Evolutionary conservation across 2,113 vertebrate species (phyloP), one percentile per base, ranked within the genome.

Genomic region (Megatriorchis doriae): DNA sequence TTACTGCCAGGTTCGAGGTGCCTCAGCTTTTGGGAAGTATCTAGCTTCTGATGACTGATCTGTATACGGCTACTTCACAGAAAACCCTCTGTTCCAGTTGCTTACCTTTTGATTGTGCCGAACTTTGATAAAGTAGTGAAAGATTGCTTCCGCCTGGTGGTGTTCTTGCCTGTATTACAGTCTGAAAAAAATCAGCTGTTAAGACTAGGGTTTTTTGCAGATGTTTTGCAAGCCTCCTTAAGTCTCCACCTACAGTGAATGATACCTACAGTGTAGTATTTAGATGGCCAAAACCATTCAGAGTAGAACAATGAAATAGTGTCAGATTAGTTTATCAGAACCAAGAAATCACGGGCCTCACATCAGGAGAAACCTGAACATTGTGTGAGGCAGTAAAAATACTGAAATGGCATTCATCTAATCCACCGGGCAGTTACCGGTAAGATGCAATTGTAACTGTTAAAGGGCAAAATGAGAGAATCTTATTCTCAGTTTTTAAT

Each of bases 131-230:
- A 3, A 52, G 5, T 0, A 8, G 21, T 3, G 19, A 6, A 3
- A 6, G 36, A 22, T 18, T 9, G 14, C 48, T 13, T 36, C 61
- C 0, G 7, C 52, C 81, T 23, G 9, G 11, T 34, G 55, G 11
- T 52, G 15, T 9, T 50, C 21, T n/a, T 25, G 29, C 52, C 7
- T 8, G 16, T 12, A 1, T 18, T 20, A 1, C 3, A 3, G 4
- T 8, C 58, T 36, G 53, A 7, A 25, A 22, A 22, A 32, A 25
- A 2, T 10, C 17, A 4, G 11, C 34, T 31, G 12, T 5, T 9
- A 4, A 21, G 43, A 23, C 2, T 2, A 3, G 27, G 17, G 16
- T 0, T 3, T 16, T 9, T 1, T 3, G 47, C 34, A 23, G 73
- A 0, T 25, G 40, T 25, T 58, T 9, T 13, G 10, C 29, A 8